A percentile compares a stretch with the other conserved stretches of the same genome.
phyloP scores from a whole-genome alignment of 1,140 invertebrate species.

The Fopius arisanus region DNA sequence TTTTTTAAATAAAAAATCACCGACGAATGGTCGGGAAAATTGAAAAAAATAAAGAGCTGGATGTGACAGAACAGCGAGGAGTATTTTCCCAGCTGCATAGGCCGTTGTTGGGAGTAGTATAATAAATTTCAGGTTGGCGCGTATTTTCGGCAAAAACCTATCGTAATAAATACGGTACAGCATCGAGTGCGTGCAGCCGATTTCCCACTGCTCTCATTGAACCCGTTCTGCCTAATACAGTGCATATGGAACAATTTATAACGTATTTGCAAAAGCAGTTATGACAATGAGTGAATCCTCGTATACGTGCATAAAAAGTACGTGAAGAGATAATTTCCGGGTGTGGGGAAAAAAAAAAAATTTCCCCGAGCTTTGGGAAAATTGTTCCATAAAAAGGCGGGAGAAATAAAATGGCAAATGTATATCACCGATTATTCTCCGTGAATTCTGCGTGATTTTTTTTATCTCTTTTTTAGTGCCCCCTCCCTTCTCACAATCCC shows the following conservation, averaged over 20 bases:
- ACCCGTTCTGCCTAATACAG: conserved; percentile 55
- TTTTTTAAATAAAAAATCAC: background rate
- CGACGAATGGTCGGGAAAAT: conserved; percentile 20
- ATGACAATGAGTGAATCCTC: background rate
- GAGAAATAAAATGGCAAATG: background rate
- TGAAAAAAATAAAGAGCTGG: conserved; percentile 39
- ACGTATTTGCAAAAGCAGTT: conserved; percentile 40
- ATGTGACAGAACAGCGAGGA: conserved; percentile 25
- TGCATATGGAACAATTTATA: conserved; percentile 64
- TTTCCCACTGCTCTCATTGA: background rate
- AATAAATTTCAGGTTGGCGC: conserved; percentile 55
- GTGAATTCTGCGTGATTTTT: background rate
- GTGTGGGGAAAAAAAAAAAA: background rate
- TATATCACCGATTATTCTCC: background rate
- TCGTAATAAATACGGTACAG: conserved; percentile 61
- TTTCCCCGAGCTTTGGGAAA: background rate
- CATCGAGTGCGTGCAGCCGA: conserved; percentile 25
- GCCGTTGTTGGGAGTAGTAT: conserved; percentile 49
- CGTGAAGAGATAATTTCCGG: background rate
- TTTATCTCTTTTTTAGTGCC: background rate
- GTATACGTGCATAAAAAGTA: background rate
- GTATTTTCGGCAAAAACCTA: conserved; percentile 58
- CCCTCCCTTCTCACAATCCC: too few relatives aligned
- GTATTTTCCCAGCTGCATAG: conserved; percentile 22
- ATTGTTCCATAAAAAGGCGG: background rate